phyloP scores from a whole-genome alignment of 2,888 invertebrate genomes.

The Himalopsyche anomala region DNA sequence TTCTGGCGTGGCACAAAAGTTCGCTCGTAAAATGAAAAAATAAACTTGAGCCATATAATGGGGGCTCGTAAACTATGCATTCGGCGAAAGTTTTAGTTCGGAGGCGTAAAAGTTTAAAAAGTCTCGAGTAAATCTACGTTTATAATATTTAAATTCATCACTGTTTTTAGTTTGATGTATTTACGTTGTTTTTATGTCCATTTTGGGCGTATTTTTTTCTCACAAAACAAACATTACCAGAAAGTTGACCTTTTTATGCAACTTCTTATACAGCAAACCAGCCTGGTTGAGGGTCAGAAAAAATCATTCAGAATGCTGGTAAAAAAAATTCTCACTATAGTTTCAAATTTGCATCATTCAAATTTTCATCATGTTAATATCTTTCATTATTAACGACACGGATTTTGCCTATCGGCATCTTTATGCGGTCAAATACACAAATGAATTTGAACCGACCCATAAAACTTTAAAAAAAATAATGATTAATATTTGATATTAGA shows the following conservation, averaged over 20 bases:
- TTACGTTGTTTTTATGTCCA: slow-evolving; percentile 14
- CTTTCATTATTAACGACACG: too few relatives aligned
- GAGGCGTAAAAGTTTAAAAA: slow-evolving; percentile 20
- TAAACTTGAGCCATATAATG: slow-evolving; percentile 26
- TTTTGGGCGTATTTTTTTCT: slow-evolving; percentile 6
- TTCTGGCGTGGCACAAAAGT: slow-evolving; percentile 30
- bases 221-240: not conserved
- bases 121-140: slow-evolving; percentile 9
- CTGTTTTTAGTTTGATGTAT: slow-evolving; percentile 12
- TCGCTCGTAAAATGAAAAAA: slow-evolving; percentile 21
- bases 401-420: too few relatives aligned
- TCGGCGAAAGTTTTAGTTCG: slow-evolving; percentile 11
- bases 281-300: too few relatives aligned
- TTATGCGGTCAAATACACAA: too few relatives aligned
- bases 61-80: slow-evolving; percentile 9
- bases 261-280: too few relatives aligned
- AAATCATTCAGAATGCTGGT: too few relatives aligned
- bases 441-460: too few relatives aligned
- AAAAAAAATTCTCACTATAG: too few relatives aligned
- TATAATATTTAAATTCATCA: slow-evolving; percentile 34
- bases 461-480: too few relatives aligned
- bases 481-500: too few relatives aligned
- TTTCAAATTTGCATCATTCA: too few relatives aligned
- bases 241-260: not conserved
- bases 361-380: too few relatives aligned